Conservation (phyloP, 23 tunicate genomes). For the Halocynthia aurantium region DNA sequence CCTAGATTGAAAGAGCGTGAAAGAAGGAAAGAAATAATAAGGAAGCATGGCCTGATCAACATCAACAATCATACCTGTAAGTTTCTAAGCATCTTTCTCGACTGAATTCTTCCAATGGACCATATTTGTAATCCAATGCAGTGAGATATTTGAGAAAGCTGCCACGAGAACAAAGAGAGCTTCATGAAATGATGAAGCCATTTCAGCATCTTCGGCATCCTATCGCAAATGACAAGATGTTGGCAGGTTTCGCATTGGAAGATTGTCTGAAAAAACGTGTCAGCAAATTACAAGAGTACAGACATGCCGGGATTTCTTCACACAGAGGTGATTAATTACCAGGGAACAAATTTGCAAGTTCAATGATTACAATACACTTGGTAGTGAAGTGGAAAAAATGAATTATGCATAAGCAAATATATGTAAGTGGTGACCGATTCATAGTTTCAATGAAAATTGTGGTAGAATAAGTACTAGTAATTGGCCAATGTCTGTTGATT, state of each 20-base stretch:
- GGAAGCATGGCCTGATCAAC: constrained; percentile 71
- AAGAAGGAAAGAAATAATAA: constrained; percentile 57
- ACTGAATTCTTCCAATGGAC: neutral
- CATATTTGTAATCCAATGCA: constrained; percentile 5
- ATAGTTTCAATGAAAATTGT: no score
- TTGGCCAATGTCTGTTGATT: no score
- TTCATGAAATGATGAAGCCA: constrained; percentile 61
- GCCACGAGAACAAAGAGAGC: constrained; percentile 23
- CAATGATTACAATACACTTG: no score
- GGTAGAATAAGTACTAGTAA: no score
- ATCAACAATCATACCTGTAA: constrained; percentile 49
- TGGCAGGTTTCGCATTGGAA: constrained; percentile 51
- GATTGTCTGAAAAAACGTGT: constrained; percentile 36
- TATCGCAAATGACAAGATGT: constrained; percentile 69
- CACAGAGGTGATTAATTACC: constrained; percentile 14
- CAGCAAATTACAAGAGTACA: constrained; percentile 39
- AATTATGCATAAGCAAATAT: no score
- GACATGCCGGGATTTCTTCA: constrained; percentile 49
- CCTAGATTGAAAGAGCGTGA: constrained; percentile 50
- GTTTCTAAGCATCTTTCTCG: neutral
- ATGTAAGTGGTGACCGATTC: no score
- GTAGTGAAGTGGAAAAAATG: no score
- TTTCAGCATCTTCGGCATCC: constrained; percentile 70
- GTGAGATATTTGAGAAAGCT: constrained; percentile 58
- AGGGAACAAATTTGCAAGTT: no score